Conservation (phyloP, 2,888 invertebrate genomes). For the Ennomos quercinarius region DNA sequence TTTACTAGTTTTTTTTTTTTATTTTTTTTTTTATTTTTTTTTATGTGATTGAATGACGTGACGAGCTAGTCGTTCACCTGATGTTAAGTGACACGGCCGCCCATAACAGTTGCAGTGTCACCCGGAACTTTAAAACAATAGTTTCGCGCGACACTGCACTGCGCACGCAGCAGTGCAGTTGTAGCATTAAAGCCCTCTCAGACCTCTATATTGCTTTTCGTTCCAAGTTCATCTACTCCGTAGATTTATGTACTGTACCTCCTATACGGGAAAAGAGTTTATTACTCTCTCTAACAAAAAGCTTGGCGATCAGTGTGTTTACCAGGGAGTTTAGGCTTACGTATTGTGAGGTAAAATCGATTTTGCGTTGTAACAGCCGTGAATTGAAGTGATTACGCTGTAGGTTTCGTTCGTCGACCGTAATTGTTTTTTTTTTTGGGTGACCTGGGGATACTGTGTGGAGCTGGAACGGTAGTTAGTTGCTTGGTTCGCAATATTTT, state of each 20-base stretch:
- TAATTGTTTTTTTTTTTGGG: slow-evolving; percentile 7
- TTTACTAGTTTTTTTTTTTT: too few species aligned
- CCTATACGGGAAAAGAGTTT: slow-evolving; percentile 39
- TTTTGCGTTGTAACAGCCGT: slow-evolving; percentile 23
- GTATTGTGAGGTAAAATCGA: slow-evolving; percentile 41
- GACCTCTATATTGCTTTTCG: not conserved
- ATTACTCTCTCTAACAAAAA: slow-evolving; percentile 41
- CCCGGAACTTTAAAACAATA: too few species aligned
- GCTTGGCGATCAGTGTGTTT: slow-evolving; percentile 39
- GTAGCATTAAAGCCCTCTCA: not conserved
- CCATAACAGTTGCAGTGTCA: too few species aligned
- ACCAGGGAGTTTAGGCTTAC: slow-evolving; percentile 37
- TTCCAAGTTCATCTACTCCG: not conserved
- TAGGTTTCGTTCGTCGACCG: slow-evolving; percentile 4
- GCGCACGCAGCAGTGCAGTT: too few species aligned
- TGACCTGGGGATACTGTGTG: not conserved
- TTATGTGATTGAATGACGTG: too few species aligned
- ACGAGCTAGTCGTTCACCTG: too few species aligned
- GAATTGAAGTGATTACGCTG: slow-evolving; percentile 24
- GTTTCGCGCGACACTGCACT: too few species aligned
- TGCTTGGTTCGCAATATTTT: too few species aligned
- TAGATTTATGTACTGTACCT: slow-evolving; percentile 7
- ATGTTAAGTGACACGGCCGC: too few species aligned
- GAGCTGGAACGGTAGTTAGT: not conserved
- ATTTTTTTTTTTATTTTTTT: too few species aligned